phyloP scores from a whole-genome alignment of 2,888 invertebrate genomes.

The Elegia similella region DNA sequence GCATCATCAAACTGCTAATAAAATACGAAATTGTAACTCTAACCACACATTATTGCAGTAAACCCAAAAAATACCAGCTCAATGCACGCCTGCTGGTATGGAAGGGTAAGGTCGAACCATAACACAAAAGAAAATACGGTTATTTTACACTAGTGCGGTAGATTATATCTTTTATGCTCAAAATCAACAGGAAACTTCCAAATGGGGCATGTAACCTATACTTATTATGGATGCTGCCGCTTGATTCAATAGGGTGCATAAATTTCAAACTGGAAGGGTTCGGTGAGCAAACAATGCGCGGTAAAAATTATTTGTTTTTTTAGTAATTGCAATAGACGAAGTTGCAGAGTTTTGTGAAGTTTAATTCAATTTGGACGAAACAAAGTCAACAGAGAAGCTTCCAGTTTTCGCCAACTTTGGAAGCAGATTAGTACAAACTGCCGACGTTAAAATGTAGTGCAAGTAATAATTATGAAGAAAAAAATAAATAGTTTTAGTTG shows the following conservation, averaged over 20 bases:
- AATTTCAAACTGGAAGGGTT: conserved; percentile 71
- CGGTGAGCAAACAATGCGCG: conserved; percentile 59
- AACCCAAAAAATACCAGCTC: conserved; percentile 46
- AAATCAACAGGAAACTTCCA: conserved; percentile 80
- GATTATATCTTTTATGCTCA: conserved; percentile 80
- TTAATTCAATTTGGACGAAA: conserved; percentile 55
- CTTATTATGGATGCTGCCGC: conserved; percentile 73
- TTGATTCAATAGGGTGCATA: conserved; percentile 68
- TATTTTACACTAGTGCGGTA: conserved; percentile 80
- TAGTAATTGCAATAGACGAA: conserved; percentile 49
- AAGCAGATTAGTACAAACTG: conserved; percentile 49
- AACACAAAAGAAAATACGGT: conserved; percentile 77
- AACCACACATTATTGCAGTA: conserved; percentile 51
- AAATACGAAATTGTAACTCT: conserved; percentile 24
- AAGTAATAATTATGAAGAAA: background rate
- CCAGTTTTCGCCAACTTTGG: conserved; percentile 48
- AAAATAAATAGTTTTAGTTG: background rate
- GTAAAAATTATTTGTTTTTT: conserved; percentile 38
- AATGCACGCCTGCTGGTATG: conserved; percentile 53
- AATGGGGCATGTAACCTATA: conserved; percentile 81
- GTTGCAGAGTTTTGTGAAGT: conserved; percentile 47
- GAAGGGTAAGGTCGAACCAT: conserved; percentile 67
- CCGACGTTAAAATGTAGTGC: conserved; percentile 30
- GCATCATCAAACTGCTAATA: conserved; percentile 1
- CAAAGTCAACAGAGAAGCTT: conserved; percentile 54